Base-by-base conservation (phyloP, 2,113 vertebrate genomes). In the Seriola aureovittata region DNA sequence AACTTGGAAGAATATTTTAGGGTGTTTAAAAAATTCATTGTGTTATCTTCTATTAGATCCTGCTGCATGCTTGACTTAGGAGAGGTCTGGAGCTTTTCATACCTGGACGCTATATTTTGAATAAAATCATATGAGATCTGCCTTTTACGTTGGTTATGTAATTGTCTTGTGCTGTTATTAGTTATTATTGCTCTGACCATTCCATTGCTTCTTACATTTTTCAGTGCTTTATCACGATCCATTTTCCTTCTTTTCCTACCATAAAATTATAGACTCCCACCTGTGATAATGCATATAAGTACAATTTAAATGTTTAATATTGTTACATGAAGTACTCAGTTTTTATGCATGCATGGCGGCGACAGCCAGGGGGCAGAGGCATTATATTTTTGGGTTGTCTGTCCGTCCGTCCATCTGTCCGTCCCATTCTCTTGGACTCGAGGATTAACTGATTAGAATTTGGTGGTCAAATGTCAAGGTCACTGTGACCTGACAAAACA, bases 101-200 rank as follows among this genome's bases (percentile, higher is more conserved):
- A 40, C 55, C 32, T 52, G n/a, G 34, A 70, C 72, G 42, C 52
- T 54, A 64, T 54, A 10, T 64, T 70, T 64, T 60, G 67, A 66
- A 75, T 81, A 23, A 75, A 67, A 60, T 68, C 4, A 78, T 80
- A 76, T 55, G n/a, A 69, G 34, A 52, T 67, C 11, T 59, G 59
- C 65, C 65, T 64, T 23, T 66, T 38, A 66, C 5, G 0, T 44
- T 8, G 11, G 25, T 52, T 54, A 42, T 70, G n/a, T 48, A 38
- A 69, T 75, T 65, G 64, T 25, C n/a, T 66, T 71, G 12, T 65
- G 16, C 52, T 70, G 69, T 63, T 64, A 55, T 80, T 73, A 57
- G 48, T 36, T 70, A 32, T 52, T 21, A 34, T 64, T 72, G 5
- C 71, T 74, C 44, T 46, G 21, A 44, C 32, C 76, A 75, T 68